Conservation (phyloP, 1,140 invertebrate genomes). For the Penaeus indicus region DNA sequence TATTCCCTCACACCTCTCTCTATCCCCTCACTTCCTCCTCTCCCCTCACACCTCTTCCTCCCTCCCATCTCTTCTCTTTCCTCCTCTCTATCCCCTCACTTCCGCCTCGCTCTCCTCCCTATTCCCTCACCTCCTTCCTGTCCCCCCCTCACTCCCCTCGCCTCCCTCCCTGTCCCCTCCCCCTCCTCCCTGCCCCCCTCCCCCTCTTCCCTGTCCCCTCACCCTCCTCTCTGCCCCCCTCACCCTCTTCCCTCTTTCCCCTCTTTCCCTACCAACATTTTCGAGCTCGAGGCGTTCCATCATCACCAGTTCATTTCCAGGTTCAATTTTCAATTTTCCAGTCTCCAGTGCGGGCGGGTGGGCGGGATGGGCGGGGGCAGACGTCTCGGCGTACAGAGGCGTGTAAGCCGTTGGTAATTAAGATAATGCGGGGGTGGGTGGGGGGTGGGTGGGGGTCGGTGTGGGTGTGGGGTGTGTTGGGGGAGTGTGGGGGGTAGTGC, state of each 20-base stretch:
- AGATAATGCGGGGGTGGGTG: slow-evolving; percentile 13
- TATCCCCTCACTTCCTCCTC: not conserved
- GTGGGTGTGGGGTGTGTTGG: too few species aligned
- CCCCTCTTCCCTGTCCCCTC: not conserved
- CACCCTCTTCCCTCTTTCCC: not conserved
- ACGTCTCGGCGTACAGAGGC: slow-evolving; percentile 33
- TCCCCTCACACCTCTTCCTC: not conserved
- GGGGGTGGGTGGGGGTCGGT: not conserved
- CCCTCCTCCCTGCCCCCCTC: too few species aligned
- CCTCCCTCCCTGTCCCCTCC: not conserved
- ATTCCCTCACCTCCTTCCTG: too few species aligned
- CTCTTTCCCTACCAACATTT: not conserved
- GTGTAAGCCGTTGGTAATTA: slow-evolving; percentile 34
- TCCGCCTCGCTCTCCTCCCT: not conserved
- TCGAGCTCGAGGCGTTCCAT: slow-evolving; percentile 24
- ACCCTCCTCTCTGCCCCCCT: not conserved
- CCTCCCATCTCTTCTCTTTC: too few species aligned
- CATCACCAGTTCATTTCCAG: slow-evolving; percentile 45
- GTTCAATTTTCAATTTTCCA: slow-evolving; percentile 41
- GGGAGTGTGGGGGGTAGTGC: not conserved
- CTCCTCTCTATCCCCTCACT: too few species aligned
- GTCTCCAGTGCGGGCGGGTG: slow-evolving; percentile 24
- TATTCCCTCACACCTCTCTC: not conserved
- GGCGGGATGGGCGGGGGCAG: slow-evolving; percentile 4
- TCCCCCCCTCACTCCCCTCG: not conserved